Evolutionary conservation across 2,113 vertebrate genomes (phyloP).

Genomic region (Syngnathus scovelli): DNA sequence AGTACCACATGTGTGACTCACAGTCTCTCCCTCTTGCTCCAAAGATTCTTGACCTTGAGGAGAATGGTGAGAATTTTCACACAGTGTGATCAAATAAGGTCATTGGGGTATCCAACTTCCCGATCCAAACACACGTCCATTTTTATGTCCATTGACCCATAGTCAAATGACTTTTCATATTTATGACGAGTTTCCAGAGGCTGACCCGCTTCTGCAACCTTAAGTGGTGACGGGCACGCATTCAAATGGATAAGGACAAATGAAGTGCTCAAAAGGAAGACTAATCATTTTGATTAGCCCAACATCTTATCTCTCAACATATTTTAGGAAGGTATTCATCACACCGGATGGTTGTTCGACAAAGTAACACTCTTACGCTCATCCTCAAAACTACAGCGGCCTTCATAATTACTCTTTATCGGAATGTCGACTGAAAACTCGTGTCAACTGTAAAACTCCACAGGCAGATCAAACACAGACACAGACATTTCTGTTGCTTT

Average conservation of each 20-base stretch:
- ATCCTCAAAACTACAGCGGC: background rate
- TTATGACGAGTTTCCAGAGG: no score
- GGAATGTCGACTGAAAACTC: slow-evolving; percentile 18
- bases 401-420: slow-evolving; percentile 18
- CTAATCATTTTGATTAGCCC: background rate
- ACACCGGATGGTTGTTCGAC: background rate
- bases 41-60: slow-evolving; percentile 40
- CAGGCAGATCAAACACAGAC: slow-evolving; percentile 14
- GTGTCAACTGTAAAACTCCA: slow-evolving; percentile 4
- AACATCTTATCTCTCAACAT: background rate
- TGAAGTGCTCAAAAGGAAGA: background rate
- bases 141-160: no score
- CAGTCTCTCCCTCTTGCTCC: slow-evolving; percentile 12
- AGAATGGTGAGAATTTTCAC: slow-evolving; percentile 39
- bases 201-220: no score
- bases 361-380: background rate
- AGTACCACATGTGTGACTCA: slow-evolving; percentile 16
- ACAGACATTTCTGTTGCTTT: slow-evolving; percentile 32
- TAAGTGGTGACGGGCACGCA: background rate
- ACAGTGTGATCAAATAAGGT: slow-evolving; percentile 25
- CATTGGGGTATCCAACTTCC: slow-evolving; percentile 1
- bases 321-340: background rate
- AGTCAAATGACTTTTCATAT: no score
- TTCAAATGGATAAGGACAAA: background rate
- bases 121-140: background rate